Evolutionary conservation across 2,113 vertebrate species (phyloP), one percentile per base, ranked within the genome.

Genomic region (Heteronetta atricapilla): DNA sequence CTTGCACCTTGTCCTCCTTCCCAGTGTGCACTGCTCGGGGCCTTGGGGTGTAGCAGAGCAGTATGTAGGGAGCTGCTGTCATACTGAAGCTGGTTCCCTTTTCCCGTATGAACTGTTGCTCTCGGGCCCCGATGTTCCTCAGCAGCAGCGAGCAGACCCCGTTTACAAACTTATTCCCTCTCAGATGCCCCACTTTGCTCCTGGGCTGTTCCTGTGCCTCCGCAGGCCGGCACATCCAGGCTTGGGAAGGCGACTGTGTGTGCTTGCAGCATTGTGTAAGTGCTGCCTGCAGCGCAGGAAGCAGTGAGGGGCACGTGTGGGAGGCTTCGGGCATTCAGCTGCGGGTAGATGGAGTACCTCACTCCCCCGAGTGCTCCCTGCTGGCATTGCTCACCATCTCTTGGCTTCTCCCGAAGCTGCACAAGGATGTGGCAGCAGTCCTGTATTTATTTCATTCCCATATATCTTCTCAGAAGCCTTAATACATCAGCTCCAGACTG

Each of bases 101-200:
- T 80, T 44, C 33, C 77, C 23, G 3, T 36, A 5, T 0, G 2
- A 63, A 33, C 34, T 1, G 0, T 29, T 12, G 9, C 16, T 0
- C 0, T 36, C 42, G n/a, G 60, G 29, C 22, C 55, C 66, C 36
- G 21, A 18, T 48, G 40, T n/a, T 25, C 13, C 19, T 74, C 33
- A 26, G 66, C 53, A 73, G 23, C 64, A 53, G 53, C 64, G 63
- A 23, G 31, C 23, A 52, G 23, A 26, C 50, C 29, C 8, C 76
- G 20, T 31, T 46, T 78, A 21, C 14, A 77, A 34, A 58, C 8
- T 17, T 38, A 8, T 4, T 55, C 26, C 72, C 63, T 64, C 23
- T 21, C n/a, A 67, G 11, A 38, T 64, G 26, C 12, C 31, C 15
- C 6, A 1, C 25, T 31, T 50, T 31, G 23, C 53, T 56, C 34